Conservation (phyloP, 1,140 invertebrate species). For the Brachionus rotundiformis region DNA sequence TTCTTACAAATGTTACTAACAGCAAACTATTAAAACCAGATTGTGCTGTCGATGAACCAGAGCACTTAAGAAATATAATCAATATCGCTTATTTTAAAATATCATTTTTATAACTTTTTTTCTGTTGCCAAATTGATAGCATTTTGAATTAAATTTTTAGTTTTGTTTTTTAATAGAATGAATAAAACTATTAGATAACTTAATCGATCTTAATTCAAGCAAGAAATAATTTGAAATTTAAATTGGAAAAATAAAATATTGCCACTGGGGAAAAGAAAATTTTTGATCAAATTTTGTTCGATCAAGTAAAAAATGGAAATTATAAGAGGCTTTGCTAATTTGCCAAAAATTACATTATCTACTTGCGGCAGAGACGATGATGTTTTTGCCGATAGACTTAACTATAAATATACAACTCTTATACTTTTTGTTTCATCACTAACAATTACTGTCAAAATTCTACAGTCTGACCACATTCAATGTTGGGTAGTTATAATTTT, state of each 20-base stretch:
- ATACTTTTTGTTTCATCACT: conserved; percentile 80
- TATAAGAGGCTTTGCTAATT: conserved; percentile 48
- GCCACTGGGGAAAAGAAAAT: background rate
- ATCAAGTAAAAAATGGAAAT: conserved; percentile 47
- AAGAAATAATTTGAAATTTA: conserved; percentile 26
- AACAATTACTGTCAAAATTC: conserved; percentile 84
- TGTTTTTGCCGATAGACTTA: conserved; percentile 69
- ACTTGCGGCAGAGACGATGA: conserved; percentile 53
- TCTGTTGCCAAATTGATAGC: background rate
- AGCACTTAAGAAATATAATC: background rate
- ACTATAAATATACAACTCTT: conserved; percentile 84
- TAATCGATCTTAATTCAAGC: background rate
- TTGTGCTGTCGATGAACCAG: conserved; percentile 46
- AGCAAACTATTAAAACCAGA: conserved; percentile 37
- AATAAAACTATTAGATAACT: background rate
- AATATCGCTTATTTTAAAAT: background rate
- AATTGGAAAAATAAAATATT: background rate
- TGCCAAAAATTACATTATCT: conserved; percentile 49
- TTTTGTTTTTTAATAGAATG: background rate
- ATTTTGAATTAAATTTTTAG: background rate
- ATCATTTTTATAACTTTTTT: background rate
- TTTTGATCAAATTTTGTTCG: background rate
- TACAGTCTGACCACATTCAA: conserved; percentile 83
- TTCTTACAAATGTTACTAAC: background rate
- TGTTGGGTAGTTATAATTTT: no score